These are phyloP conservation scores for Seriola aureovittata DNA, from an alignment of 2,113 vertebrate species.

Conservation along the genomic window DNA sequence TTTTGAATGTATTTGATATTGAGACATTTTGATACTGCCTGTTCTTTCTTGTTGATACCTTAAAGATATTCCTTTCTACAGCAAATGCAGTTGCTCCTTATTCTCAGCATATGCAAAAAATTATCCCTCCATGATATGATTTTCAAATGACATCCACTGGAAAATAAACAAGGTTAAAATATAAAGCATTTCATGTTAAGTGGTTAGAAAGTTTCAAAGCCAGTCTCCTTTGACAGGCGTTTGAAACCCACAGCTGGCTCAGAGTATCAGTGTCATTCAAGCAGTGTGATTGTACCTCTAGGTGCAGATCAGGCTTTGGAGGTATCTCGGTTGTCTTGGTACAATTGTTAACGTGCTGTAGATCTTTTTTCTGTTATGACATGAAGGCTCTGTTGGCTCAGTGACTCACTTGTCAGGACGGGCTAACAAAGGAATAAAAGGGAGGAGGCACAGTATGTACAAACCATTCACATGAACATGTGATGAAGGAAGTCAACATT, in stretches of 20 bases:
- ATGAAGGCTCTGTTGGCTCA: conserved; percentile 55
- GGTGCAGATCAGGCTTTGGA: conserved; percentile 25
- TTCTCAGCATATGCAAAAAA: not conserved
- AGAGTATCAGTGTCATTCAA: conserved; percentile 47
- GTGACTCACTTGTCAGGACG: conserved; percentile 52
- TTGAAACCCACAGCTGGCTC: conserved; percentile 29
- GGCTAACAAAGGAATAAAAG: conserved; percentile 43
- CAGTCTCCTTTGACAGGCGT: not conserved
- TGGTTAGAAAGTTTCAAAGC: conserved; percentile 30
- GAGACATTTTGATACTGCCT: not conserved
- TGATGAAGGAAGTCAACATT: conserved; percentile 3
- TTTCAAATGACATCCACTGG: conserved; percentile 1
- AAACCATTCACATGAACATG: conserved; percentile 21
- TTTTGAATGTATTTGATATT: too few species aligned
- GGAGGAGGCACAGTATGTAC: not conserved
- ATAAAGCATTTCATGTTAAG: not conserved
- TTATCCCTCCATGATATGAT: not conserved
- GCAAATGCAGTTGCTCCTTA: not conserved
- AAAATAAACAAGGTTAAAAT: conserved; percentile 10
- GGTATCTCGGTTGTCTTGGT: conserved; percentile 19
- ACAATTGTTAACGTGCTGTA: conserved; percentile 12
- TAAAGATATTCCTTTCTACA: not conserved
- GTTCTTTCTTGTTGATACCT: not conserved
- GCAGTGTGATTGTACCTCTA: conserved; percentile 29
- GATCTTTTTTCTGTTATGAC: conserved; percentile 53